Evolutionary conservation across 2,797 vertebrate genomes (phyloP).

Genomic region (Natrix natrix): DNA sequence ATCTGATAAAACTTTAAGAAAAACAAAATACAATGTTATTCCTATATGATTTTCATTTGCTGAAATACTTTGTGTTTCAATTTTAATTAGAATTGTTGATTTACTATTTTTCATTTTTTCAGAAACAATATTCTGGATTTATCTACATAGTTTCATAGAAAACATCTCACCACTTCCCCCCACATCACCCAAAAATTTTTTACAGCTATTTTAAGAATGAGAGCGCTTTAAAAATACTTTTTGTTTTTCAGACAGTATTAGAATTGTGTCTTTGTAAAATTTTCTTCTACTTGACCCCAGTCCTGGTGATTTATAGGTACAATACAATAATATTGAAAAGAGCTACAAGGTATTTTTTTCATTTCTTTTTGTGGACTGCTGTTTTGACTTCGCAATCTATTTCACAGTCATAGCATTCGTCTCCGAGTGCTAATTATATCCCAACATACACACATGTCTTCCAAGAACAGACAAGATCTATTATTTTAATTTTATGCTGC

Average conservation of each 20-base stretch:
- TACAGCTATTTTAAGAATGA: not conserved
- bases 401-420: not conserved
- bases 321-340: not conserved
- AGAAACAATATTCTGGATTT: not conserved
- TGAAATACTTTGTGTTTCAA: not conserved
- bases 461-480: not conserved
- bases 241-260: not conserved
- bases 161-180: not conserved
- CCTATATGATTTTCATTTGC: not conserved
- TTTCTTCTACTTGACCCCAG: not conserved
- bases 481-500: not conserved
- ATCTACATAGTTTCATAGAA: not conserved
- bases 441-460: not conserved
- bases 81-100: not conserved
- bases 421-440: not conserved
- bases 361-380: not conserved
- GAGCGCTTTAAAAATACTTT: not conserved
- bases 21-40: not conserved
- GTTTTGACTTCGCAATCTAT: not conserved
- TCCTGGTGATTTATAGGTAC: not conserved
- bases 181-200: not conserved
- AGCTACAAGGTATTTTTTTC: not conserved
- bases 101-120: not conserved
- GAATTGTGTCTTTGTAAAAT: not conserved
- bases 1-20: not conserved